phyloP scores from a whole-genome alignment of 1,140 invertebrate genomes.

The Gonatopus flavifemur region DNA sequence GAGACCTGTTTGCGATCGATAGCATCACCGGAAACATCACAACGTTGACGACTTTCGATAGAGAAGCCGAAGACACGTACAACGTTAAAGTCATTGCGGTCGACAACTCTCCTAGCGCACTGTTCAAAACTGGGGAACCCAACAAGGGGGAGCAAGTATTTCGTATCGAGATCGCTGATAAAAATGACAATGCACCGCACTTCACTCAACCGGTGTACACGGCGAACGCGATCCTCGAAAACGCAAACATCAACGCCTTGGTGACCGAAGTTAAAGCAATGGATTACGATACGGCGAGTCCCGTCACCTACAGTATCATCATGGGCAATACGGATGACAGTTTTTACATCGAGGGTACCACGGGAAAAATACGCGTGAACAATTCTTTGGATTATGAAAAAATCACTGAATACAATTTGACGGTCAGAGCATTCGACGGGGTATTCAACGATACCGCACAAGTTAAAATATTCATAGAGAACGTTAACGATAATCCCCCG shows the following conservation, averaged over 20 bases:
- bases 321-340: constrained; percentile 76
- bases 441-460: constrained; percentile 72
- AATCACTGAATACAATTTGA: constrained; percentile 75
- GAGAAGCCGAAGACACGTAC: constrained; percentile 77
- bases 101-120: constrained; percentile 83
- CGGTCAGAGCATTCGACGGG: constrained; percentile 77
- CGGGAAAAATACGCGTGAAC: constrained; percentile 78
- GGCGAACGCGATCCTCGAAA: constrained; percentile 77
- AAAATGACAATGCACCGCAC: constrained; percentile 84
- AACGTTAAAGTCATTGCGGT: constrained; percentile 82
- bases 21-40: constrained; percentile 81
- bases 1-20: constrained; percentile 77
- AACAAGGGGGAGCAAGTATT: constrained; percentile 77
- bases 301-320: constrained; percentile 78
- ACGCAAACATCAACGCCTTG: constrained; percentile 75
- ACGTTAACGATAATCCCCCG: constrained; percentile 83
- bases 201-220: constrained; percentile 75
- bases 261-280: constrained; percentile 81
- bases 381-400: constrained; percentile 83
- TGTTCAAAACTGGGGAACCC: constrained; percentile 66
- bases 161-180: constrained; percentile 85
- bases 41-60: constrained; percentile 75
- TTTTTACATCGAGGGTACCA: constrained; percentile 76
- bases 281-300: constrained; percentile 79
- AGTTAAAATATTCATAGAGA: constrained; percentile 77